A percentile compares a stretch with the other conserved stretches of the same genome.
phyloP scores from a whole-genome alignment of 2,797 vertebrate genomes.

The Urocyon cinereoargenteus region DNA sequence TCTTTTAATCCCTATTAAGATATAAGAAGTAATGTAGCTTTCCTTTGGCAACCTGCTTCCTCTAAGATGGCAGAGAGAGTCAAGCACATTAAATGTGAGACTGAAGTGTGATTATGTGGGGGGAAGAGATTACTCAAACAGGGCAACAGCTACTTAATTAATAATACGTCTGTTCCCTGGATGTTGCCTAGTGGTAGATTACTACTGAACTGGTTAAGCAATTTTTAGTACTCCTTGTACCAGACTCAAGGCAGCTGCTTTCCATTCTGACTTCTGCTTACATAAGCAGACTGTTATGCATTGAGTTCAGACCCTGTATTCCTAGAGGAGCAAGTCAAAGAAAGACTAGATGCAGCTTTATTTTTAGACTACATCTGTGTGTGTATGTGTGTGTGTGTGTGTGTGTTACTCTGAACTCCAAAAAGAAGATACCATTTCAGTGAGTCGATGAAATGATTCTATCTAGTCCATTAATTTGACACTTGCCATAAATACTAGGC shows the following conservation, averaged over 20 bases:
- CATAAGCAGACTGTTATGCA: neutral
- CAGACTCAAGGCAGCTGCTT: slow-evolving; percentile 29
- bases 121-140: neutral
- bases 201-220: slow-evolving; percentile 46
- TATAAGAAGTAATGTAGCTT: neutral
- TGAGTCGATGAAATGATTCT: slow-evolving; percentile 59
- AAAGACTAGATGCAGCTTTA: neutral
- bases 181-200: slow-evolving; percentile 20
- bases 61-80: neutral
- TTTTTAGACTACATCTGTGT: slow-evolving; percentile 26
- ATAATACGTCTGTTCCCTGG: neutral
- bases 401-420: neutral
- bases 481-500: slow-evolving; percentile 24
- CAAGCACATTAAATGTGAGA: neutral
- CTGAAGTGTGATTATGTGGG: neutral
- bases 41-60: neutral
- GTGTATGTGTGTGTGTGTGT: neutral
- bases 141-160: neutral
- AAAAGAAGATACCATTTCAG: neutral
- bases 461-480: slow-evolving; percentile 50
- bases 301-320: slow-evolving; percentile 30
- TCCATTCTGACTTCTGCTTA: slow-evolving; percentile 46
- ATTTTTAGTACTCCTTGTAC: slow-evolving; percentile 34
- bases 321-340: slow-evolving; percentile 17
- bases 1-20: neutral